Conservation (phyloP, 2,888 invertebrate species). For the Mesochorus sp. region DNA sequence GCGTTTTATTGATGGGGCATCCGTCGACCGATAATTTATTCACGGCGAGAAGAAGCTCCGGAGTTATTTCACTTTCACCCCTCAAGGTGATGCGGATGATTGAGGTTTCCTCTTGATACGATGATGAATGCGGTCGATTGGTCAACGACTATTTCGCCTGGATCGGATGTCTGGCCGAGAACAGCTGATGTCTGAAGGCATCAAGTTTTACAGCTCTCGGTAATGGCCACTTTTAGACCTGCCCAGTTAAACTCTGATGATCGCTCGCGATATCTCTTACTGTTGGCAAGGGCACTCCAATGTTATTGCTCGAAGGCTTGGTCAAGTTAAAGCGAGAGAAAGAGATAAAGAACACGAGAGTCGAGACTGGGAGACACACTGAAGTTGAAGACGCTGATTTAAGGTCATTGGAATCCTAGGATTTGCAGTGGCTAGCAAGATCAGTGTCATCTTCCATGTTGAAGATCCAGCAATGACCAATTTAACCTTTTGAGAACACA, state of each 20-base stretch:
- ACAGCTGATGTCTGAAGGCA: constrained; percentile 32
- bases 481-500: no score
- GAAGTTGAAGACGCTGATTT: no score
- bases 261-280: constrained; percentile 21
- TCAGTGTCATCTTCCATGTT: no score
- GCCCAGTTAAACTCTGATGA: constrained; percentile 42
- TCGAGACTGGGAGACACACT: neutral
- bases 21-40: constrained; percentile 44
- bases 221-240: constrained; percentile 22
- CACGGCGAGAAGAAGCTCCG: constrained; percentile 68
- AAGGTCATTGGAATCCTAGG: no score
- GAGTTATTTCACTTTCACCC: constrained; percentile 78
- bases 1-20: constrained; percentile 70
- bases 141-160: constrained; percentile 52
- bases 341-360: neutral
- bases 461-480: no score
- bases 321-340: constrained; percentile 35
- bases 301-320: constrained; percentile 16
- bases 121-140: constrained; percentile 70
- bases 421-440: no score
- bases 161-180: constrained; percentile 25
- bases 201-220: constrained; percentile 42
- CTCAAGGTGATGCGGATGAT: constrained; percentile 65
- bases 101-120: constrained; percentile 58
- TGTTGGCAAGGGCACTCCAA: constrained; percentile 9